Evolutionary conservation across 2,797 vertebrate species (phyloP), one percentile per base, ranked within the genome.

Genomic region (Sebastes wilsoni): DNA sequence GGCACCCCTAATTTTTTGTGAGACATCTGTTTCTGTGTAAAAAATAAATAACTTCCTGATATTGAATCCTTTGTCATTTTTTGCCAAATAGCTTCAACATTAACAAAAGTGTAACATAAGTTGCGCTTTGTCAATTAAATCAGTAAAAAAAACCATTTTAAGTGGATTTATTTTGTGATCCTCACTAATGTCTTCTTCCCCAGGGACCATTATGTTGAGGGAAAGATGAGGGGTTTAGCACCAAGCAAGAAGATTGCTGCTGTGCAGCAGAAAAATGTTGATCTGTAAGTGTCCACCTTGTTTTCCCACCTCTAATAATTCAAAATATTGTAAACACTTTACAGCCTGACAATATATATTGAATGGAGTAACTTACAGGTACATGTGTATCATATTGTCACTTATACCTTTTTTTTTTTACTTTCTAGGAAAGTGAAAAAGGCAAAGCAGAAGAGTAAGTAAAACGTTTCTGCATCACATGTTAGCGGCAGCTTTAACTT

Each of bases 171-270:
- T 69, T 13, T 13, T 28, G 9, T 54, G 3, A 62, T 58, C 7
- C 6, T 46, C 30, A 46, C 4, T 65, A 0, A 2, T 65, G 49
- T 54, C 49, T 61, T 55, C 72, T 28, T 70, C 89, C 80, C 1
- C 93, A 98, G 98, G 96, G 97, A 99, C 90, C 97, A 99, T 49
- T 98, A 98, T 97, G 97, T 97, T 94, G 98, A 99, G 94, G 98
- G 97, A 92, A 99, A 97, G 97, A 98, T 98, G 98, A 97, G 97
- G 96, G 98, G 97, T 86, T 96, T 97, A 93, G 96, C 97, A 94
- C 98, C 98, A 30, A 98, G 97, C 88, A 99, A 99, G 97, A 99
- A 99, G 96, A 96, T 97, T 79, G 96, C 98, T 93, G 97, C 97
- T 90, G 96, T 98, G 95, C 97, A 98, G 91, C 97, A 98, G 95